These are phyloP conservation scores for Cheilosia vulpina DNA, from an alignment of 2,888 invertebrate genomes.

Conservation along the genomic window DNA sequence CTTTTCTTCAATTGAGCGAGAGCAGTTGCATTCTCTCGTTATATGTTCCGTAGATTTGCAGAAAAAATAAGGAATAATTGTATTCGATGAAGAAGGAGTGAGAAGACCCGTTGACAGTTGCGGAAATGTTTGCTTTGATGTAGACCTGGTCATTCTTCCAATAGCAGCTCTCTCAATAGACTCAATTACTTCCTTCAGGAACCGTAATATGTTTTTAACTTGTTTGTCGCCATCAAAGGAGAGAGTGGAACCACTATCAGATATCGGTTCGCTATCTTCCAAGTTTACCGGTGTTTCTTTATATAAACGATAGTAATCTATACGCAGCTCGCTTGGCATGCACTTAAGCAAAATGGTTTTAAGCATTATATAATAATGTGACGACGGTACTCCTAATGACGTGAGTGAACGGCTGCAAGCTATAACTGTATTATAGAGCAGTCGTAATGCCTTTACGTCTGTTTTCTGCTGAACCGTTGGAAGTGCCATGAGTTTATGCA, in stretches of 20 bases:
- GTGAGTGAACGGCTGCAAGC: slow-evolving; percentile 24
- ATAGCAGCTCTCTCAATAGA: slow-evolving; percentile 10
- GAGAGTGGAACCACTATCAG: slow-evolving; percentile 21
- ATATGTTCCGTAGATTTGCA: slow-evolving; percentile 27
- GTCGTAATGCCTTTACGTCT: slow-evolving; percentile 6
- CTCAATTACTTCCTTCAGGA: slow-evolving; percentile 17
- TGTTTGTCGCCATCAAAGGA: slow-evolving; percentile 34
- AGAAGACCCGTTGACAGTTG: slow-evolving; percentile 7
- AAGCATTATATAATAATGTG: slow-evolving; percentile 28
- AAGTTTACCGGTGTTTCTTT: background rate
- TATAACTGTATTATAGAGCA: slow-evolving; percentile 25
- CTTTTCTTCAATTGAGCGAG: slow-evolving; percentile 4
- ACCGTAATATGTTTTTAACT: slow-evolving; percentile 28
- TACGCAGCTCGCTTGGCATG: slow-evolving; percentile 27
- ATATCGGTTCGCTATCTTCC: background rate
- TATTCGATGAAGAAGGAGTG: background rate
- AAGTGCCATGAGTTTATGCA: slow-evolving; percentile 6
- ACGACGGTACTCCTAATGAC: slow-evolving; percentile 10
- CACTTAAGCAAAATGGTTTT: slow-evolving; percentile 23
- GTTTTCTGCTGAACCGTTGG: slow-evolving; percentile 8
- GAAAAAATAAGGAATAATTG: background rate
- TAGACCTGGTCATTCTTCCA: slow-evolving; percentile 1
- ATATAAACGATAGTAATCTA: slow-evolving; percentile 18
- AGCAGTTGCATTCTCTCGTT: slow-evolving; percentile 3
- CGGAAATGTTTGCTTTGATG: background rate